Conservation (phyloP, 2,113 vertebrate species). For the Ivindomyrus marchei region DNA sequence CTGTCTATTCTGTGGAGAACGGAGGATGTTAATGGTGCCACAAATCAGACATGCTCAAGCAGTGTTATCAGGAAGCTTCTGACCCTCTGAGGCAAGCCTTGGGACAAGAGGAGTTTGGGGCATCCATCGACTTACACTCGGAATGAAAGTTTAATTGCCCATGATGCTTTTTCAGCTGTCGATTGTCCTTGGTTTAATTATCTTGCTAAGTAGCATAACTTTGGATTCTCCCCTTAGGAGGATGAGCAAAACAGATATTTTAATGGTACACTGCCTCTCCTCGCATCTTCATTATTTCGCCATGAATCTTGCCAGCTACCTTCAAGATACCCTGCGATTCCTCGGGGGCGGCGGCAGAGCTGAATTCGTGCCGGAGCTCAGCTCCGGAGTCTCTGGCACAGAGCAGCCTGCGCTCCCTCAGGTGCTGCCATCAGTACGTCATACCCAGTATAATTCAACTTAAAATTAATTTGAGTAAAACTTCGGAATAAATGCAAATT, state of each 20-base stretch:
- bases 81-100: neutral
- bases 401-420: neutral
- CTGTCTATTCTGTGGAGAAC: neutral
- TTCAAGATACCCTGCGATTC: neutral
- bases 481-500: neutral
- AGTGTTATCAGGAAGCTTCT: neutral
- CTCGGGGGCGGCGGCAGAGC: neutral
- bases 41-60: neutral
- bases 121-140: neutral
- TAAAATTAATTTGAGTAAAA: neutral
- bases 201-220: neutral
- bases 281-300: neutral
- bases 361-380: neutral
- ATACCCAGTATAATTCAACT: neutral
- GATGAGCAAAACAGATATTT: neutral
- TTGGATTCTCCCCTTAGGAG: neutral
- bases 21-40: neutral
- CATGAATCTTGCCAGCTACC: neutral
- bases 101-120: neutral
- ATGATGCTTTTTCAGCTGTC: conserved; percentile 17
- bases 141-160: conserved; percentile 16
- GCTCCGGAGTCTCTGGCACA: neutral
- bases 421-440: too few species aligned
- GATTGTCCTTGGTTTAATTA: conserved; percentile 26
- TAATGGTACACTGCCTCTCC: neutral